phyloP scores from a whole-genome alignment of 2,113 vertebrate genomes.

The Phainopepla nitens region DNA sequence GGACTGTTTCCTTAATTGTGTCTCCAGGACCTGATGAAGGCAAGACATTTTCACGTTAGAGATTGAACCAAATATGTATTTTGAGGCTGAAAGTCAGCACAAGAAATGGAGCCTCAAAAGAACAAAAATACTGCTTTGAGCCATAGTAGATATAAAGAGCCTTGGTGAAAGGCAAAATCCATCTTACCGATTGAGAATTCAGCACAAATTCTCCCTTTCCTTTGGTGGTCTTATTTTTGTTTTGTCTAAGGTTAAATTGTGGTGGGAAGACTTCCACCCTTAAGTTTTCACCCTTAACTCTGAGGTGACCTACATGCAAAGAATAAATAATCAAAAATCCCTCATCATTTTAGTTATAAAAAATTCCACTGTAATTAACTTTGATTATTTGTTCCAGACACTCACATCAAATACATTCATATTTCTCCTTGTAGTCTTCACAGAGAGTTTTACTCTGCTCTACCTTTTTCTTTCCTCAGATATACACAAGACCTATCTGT shows the following conservation, averaged over 20 bases:
- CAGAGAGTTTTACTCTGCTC: not conserved
- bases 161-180: not conserved
- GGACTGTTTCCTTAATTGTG: not conserved
- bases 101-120: not conserved
- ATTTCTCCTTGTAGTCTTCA: not conserved
- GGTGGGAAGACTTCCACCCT: not conserved
- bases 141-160: not conserved
- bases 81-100: not conserved
- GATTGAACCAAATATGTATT: not conserved
- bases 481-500: not conserved
- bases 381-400: not conserved
- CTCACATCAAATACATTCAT: not conserved
- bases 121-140: conserved; percentile 8
- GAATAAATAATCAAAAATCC: not conserved
- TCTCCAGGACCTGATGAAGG: not conserved
- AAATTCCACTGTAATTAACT: not conserved
- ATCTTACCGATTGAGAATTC: not conserved
- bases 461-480: not conserved
- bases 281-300: not conserved
- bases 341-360: not conserved
- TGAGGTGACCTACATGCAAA: not conserved
- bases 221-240: not conserved
- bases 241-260: not conserved
- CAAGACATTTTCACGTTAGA: not conserved
- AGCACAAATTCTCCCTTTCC: not conserved